phyloP scores from a whole-genome alignment of 1,140 invertebrate genomes.

The Drosophila tsacasi region DNA sequence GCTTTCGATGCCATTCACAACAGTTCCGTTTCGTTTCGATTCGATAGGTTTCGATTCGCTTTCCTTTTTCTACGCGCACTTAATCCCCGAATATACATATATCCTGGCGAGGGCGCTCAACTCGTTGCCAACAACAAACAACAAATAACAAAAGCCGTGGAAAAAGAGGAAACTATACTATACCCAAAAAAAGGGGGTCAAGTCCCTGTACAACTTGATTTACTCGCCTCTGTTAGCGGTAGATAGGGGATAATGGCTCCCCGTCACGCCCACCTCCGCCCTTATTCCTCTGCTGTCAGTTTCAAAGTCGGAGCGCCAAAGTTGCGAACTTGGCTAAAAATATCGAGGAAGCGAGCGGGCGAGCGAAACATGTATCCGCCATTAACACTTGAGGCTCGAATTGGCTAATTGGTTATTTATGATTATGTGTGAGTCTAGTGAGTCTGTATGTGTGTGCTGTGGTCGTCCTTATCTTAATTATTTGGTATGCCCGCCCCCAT shows the following conservation, averaged over 20 bases:
- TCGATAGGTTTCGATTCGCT: conserved; percentile 23
- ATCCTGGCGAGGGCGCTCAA: conserved; percentile 60
- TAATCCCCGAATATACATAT: not conserved
- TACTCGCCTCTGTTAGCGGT: conserved; percentile 30
- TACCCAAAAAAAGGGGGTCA: conserved; percentile 73
- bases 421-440: conserved; percentile 41
- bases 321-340: conserved; percentile 81
- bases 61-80: conserved; percentile 41
- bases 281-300: conserved; percentile 11
- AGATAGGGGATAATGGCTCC: conserved; percentile 49
- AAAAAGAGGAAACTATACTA: conserved; percentile 9
- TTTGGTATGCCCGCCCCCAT: conserved; percentile 42
- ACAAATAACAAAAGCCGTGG: conserved; percentile 52
- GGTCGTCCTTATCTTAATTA: conserved; percentile 44
- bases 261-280: conserved; percentile 26
- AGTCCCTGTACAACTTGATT: conserved; percentile 67
- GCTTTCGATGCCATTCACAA: conserved; percentile 46
- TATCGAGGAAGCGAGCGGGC: conserved; percentile 29
- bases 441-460: conserved; percentile 7
- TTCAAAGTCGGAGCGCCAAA: conserved; percentile 76
- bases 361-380: conserved; percentile 65
- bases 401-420: conserved; percentile 82
- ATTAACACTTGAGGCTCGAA: conserved; percentile 81
- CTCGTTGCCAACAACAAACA: conserved; percentile 83
- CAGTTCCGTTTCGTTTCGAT: conserved; percentile 8